Conservation (phyloP, 2,113 vertebrate genomes). For the human (Homo sapiens) region DNA sequence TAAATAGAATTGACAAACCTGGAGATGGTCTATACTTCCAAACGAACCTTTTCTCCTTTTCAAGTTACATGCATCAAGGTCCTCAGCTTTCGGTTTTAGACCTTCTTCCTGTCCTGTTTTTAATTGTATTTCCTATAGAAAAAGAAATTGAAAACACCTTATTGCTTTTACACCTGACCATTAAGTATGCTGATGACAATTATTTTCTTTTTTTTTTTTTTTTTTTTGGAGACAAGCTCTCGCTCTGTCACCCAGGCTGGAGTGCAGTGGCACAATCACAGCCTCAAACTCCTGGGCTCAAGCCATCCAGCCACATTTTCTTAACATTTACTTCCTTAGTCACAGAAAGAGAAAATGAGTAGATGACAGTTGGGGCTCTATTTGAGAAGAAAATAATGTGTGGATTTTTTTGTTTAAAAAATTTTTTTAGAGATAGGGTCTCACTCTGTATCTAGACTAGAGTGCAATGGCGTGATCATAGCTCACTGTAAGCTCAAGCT, state of each 20-base stretch:
- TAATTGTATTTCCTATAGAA: constrained; percentile 84
- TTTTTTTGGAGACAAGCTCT: no score
- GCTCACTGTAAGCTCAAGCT: no score
- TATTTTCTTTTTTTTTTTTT: not conserved
- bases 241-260: no score
- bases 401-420: not conserved
- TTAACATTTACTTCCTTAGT: constrained; percentile 6
- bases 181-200: constrained; percentile 12
- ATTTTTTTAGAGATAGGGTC: no score
- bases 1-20: constrained; percentile 67
- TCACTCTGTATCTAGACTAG: no score
- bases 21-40: constrained; percentile 64
- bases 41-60: constrained; percentile 45
- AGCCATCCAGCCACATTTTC: not conserved
- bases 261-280: no score
- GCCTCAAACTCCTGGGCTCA: no score
- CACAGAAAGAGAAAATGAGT: constrained; percentile 7
- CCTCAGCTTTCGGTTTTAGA: constrained; percentile 81
- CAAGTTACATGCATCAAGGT: constrained; percentile 79
- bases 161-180: not conserved
- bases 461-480: no score
- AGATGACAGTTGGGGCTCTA: not conserved
- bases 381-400: constrained; percentile 29
- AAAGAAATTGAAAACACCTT: constrained; percentile 49
- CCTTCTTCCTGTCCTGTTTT: constrained; percentile 79